phyloP scores from a whole-genome alignment of 2,888 invertebrate species.

The Drosophila mimica region DNA sequence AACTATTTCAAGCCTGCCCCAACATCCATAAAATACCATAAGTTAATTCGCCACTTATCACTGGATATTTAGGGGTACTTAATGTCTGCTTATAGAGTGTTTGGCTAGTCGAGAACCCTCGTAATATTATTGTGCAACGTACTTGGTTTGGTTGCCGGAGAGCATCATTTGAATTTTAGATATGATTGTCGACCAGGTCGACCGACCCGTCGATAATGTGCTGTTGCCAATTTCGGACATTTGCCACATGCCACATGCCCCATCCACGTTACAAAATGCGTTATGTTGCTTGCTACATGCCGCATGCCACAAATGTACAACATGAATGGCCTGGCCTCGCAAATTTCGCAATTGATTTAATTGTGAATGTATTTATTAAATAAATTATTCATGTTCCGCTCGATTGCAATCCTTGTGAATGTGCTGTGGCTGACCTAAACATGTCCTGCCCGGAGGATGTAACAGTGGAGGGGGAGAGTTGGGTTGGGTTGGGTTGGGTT shows the following conservation, averaged over 20 bases:
- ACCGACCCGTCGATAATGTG: constrained; percentile 42
- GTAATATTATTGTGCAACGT: background rate
- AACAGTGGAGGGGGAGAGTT: background rate
- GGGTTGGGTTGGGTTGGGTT: background rate
- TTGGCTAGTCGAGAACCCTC: background rate
- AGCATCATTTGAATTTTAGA: constrained; percentile 7
- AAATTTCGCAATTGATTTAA: constrained; percentile 77
- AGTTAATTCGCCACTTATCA: background rate
- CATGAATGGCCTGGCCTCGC: constrained; percentile 20
- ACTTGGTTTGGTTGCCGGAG: background rate
- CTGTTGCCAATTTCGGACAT: constrained; percentile 9
- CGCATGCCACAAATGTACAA: constrained; percentile 17
- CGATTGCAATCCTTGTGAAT: constrained; percentile 70
- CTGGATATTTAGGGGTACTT: background rate
- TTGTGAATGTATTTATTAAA: constrained; percentile 80
- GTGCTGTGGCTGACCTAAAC: constrained; percentile 77
- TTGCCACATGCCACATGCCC: constrained; percentile 26
- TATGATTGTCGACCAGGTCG: constrained; percentile 19
- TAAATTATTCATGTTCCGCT: constrained; percentile 74
- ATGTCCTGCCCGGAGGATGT: constrained; percentile 51
- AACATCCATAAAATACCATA: background rate
- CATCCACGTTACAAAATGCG: background rate
- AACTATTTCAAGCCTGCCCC: background rate
- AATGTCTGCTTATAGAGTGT: constrained; percentile 8
- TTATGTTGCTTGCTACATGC: constrained; percentile 3